These are phyloP conservation scores for Orchesella flavescens DNA, from an alignment of 2,888 invertebrate species.

Conservation along the genomic window DNA sequence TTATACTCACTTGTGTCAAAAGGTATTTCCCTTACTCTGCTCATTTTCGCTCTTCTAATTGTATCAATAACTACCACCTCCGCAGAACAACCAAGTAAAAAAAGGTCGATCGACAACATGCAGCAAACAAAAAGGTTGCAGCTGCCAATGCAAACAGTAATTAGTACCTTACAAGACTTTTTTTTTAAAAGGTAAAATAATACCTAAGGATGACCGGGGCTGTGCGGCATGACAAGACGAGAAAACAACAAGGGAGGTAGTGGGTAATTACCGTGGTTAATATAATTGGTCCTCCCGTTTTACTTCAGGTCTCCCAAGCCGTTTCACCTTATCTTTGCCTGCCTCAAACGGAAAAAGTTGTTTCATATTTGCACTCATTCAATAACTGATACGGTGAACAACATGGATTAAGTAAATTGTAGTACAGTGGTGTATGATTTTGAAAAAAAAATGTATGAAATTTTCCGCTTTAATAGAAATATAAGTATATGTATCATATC, in stretches of 20 bases:
- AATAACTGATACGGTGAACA: background rate
- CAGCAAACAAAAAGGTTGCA: background rate
- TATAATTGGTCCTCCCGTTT: conserved; percentile 34
- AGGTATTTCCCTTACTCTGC: conserved; percentile 24
- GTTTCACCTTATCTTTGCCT: background rate
- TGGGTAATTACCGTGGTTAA: conserved; percentile 27
- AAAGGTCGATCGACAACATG: conserved; percentile 11
- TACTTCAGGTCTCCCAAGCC: too few species aligned
- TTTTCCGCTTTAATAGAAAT: too few species aligned
- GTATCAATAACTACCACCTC: conserved; percentile 14
- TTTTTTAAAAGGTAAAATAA: background rate
- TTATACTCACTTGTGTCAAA: too few species aligned
- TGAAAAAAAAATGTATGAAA: too few species aligned
- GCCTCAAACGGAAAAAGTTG: background rate
- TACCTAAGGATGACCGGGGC: conserved; percentile 6
- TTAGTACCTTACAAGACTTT: background rate
- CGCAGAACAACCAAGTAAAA: background rate
- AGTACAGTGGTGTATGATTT: too few species aligned
- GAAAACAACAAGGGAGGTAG: background rate
- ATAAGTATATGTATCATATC: too few species aligned
- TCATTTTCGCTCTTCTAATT: conserved; percentile 30
- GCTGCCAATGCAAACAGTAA: conserved; percentile 7
- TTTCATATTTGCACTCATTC: background rate
- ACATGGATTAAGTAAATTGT: background rate
- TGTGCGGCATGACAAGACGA: background rate